A percentile compares a stretch with the other conserved stretches of the same genome.
phyloP scores from a whole-genome alignment of 1,140 invertebrate species.

The Forficula auricularia region DNA sequence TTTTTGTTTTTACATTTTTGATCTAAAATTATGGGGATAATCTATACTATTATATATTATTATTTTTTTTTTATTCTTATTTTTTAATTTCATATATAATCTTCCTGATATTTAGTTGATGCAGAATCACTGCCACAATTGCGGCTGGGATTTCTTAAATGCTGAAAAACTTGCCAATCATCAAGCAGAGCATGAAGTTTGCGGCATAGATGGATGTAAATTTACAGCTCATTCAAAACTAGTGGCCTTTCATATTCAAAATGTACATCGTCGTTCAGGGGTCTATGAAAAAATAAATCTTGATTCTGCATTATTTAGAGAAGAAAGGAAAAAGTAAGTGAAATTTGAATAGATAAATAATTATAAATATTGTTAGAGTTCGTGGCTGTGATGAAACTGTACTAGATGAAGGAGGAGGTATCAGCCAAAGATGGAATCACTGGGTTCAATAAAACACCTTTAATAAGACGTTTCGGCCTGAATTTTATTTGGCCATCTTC shows the following conservation, averaged over 20 bases:
- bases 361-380: constrained; percentile 12
- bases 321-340: constrained; percentile 50
- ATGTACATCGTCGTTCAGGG: constrained; percentile 62
- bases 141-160: constrained; percentile 49
- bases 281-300: constrained; percentile 56
- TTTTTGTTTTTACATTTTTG: no score
- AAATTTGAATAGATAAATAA: constrained; percentile 1
- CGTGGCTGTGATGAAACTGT: no score
- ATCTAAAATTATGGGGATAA: no score
- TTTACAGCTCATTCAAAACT: constrained; percentile 62
- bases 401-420: no score
- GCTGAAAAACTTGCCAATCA: constrained; percentile 41
- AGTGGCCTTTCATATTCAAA: constrained; percentile 57
- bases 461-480: no score
- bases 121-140: constrained; percentile 50
- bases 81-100: no score
- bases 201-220: constrained; percentile 60
- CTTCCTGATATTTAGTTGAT: no score
- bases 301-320: constrained; percentile 50
- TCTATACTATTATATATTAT: no score
- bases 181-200: constrained; percentile 47
- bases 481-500: no score
- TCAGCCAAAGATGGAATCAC: no score
- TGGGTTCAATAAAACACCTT: no score
- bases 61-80: no score